Conservation (phyloP, 1,140 invertebrate species). For the Hermetia illucens region DNA sequence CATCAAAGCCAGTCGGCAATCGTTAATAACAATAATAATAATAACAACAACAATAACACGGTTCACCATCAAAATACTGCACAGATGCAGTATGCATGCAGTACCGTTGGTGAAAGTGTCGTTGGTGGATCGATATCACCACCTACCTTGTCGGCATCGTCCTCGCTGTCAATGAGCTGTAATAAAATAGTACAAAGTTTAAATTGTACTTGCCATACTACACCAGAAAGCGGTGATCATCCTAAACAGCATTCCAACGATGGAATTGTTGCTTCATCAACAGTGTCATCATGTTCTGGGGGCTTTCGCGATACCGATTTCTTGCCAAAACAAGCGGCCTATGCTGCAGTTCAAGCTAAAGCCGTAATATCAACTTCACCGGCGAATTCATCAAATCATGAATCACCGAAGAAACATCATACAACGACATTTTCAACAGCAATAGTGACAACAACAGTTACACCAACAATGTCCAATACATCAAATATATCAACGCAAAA, state of each 20-base stretch:
- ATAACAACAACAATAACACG: not conserved
- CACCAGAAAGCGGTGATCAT: not conserved
- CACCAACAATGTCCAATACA: constrained; percentile 2
- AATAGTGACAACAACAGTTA: too few species aligned
- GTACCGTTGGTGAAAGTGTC: not conserved
- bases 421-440: too few species aligned
- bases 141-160: too few species aligned
- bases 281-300: constrained; percentile 3
- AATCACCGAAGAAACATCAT: too few species aligned
- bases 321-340: constrained; percentile 1
- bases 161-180: too few species aligned
- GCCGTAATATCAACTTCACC: constrained; percentile 1
- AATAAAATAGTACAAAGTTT: not conserved
- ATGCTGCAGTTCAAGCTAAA: not conserved
- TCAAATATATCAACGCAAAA: constrained; percentile 1
- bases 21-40: constrained; percentile 3
- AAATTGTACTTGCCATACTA: constrained; percentile 1
- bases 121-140: not conserved
- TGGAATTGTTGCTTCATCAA: constrained; percentile 2
- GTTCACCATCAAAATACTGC: too few species aligned
- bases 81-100: too few species aligned
- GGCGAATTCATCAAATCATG: too few species aligned
- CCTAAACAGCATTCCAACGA: not conserved
- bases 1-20: not conserved
- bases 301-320: constrained; percentile 4